Evolutionary conservation across 23 tunicate species (phyloP).

Genomic region (Diplosoma virens): DNA sequence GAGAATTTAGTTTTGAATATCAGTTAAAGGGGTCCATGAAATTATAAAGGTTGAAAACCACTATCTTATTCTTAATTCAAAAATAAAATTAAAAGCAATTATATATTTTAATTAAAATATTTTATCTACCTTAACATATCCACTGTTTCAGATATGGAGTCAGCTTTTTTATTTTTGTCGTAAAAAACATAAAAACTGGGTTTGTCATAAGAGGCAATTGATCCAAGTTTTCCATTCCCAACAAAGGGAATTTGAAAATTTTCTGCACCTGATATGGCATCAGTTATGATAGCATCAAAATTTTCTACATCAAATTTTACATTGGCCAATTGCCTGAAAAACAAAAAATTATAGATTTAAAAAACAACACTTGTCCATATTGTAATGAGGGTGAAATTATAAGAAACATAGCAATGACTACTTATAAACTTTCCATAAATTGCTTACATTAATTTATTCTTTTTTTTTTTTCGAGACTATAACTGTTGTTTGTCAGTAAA

Average conservation of each 20-base stretch:
- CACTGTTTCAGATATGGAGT: too few species aligned
- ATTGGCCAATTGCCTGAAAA: constrained; percentile 32
- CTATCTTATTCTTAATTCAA: too few species aligned
- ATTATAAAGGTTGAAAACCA: too few species aligned
- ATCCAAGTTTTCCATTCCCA: constrained; percentile 82
- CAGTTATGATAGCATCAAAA: constrained; percentile 48
- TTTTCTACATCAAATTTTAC: constrained; percentile 6
- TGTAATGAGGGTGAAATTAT: background rate
- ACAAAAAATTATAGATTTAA: background rate
- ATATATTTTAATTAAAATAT: too few species aligned
- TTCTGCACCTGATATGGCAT: background rate
- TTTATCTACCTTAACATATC: too few species aligned
- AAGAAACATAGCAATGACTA: background rate
- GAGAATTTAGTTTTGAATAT: too few species aligned
- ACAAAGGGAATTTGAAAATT: constrained; percentile 57
- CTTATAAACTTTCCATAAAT: too few species aligned
- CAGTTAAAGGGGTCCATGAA: too few species aligned
- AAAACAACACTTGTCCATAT: too few species aligned
- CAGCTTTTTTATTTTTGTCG: background rate
- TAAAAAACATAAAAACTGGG: constrained; percentile 44
- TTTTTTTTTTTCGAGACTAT: background rate
- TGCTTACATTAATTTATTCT: too few species aligned
- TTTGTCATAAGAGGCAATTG: constrained; percentile 47
- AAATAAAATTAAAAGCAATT: too few species aligned
- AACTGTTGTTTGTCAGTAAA: too few species aligned